phyloP scores from a whole-genome alignment of 30 jellyfish, hydroid and myxozoan genomes.

The Pelagia noctiluca region DNA sequence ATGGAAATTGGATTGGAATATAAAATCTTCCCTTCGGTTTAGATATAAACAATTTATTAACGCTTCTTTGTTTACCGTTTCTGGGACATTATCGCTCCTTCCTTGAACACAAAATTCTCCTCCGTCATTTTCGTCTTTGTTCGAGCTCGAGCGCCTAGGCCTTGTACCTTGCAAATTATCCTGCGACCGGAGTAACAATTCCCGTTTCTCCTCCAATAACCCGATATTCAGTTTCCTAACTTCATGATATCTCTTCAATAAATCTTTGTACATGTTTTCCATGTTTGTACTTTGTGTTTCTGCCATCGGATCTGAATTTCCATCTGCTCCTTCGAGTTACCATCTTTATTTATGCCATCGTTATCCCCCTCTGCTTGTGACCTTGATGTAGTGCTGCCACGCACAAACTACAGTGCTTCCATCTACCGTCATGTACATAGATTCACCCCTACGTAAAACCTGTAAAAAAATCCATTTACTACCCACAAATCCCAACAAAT shows the following conservation, averaged over 20 bases:
- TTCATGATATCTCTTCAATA: conserved; percentile 35
- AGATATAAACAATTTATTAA: too few species aligned
- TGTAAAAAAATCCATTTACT: too few species aligned
- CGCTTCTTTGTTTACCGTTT: too few species aligned
- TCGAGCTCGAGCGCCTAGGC: not conserved
- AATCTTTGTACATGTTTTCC: conserved; percentile 35
- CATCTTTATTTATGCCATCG: conserved; percentile 28
- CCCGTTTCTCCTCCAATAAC: conserved; percentile 68
- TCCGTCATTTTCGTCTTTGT: not conserved
- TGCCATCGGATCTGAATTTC: not conserved
- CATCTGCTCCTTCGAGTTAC: not conserved
- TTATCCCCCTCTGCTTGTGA: too few species aligned
- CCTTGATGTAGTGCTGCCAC: too few species aligned
- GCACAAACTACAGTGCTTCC: too few species aligned
- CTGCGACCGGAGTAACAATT: conserved; percentile 55
- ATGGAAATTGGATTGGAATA: not conserved
- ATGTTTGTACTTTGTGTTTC: conserved; percentile 3
- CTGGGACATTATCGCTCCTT: too few species aligned
- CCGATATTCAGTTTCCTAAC: conserved; percentile 37
- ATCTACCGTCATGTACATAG: too few species aligned
- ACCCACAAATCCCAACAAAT: too few species aligned
- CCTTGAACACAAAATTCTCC: too few species aligned
- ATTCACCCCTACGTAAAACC: too few species aligned
- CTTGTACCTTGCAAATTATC: conserved; percentile 4
- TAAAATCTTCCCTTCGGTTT: not conserved